Conservation (phyloP, 2,888 invertebrate genomes). For the Dione vanillae region DNA sequence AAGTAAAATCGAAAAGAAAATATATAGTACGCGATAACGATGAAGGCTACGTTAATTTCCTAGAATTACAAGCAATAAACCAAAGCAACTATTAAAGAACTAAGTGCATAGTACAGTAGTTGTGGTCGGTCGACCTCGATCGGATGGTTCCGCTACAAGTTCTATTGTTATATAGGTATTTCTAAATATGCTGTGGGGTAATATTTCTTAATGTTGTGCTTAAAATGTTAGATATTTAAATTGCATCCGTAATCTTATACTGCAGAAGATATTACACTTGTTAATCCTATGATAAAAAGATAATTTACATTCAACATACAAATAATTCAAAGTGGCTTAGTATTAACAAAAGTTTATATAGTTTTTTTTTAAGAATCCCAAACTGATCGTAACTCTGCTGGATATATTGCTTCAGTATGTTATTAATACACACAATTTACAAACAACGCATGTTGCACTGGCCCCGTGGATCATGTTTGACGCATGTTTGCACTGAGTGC, state of each 20-base stretch:
- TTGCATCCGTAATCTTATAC: no score
- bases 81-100: slow-evolving; percentile 31
- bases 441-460: slow-evolving; percentile 44
- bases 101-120: slow-evolving; percentile 42
- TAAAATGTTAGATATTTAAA: not conserved
- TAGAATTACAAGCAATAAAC: slow-evolving; percentile 41
- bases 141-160: slow-evolving; percentile 39
- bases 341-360: no score
- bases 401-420: not conserved
- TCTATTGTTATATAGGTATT: slow-evolving; percentile 13
- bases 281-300: no score
- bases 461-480: slow-evolving; percentile 56
- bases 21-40: slow-evolving; percentile 16
- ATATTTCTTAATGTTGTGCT: not conserved
- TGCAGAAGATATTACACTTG: not conserved
- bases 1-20: slow-evolving; percentile 11
- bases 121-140: slow-evolving; percentile 42
- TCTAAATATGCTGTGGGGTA: slow-evolving; percentile 22
- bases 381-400: not conserved
- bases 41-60: slow-evolving; percentile 33
- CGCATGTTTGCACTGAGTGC: slow-evolving; percentile 58
- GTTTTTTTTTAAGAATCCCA: not conserved
- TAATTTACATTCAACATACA: not conserved
- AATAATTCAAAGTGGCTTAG: not conserved
- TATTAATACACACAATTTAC: slow-evolving; percentile 10